Evolutionary conservation across 2,888 invertebrate species (phyloP).

Genomic region (Fragum fragum): DNA sequence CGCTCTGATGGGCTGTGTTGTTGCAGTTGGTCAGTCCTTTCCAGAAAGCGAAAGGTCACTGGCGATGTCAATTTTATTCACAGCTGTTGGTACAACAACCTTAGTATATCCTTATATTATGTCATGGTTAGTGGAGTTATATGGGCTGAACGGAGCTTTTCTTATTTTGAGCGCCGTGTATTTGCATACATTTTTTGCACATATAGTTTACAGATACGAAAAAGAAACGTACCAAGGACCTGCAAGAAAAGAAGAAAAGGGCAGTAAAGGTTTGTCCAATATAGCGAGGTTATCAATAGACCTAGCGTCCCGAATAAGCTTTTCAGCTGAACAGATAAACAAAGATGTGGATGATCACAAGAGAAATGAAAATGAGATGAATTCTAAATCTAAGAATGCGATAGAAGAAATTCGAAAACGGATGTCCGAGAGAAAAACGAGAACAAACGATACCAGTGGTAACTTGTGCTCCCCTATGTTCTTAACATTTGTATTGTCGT

Average conservation of each 20-base stretch:
- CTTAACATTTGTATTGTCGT: not conserved
- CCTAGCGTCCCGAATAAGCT: not conserved
- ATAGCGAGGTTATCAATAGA: not conserved
- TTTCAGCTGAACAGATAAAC: not conserved
- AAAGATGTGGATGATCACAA: too few species aligned
- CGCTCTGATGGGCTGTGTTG: not conserved
- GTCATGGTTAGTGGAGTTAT: not conserved
- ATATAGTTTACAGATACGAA: not conserved
- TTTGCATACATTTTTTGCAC: not conserved
- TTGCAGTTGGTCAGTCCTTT: constrained; percentile 13
- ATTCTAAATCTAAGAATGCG: not conserved
- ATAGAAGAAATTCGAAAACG: not conserved
- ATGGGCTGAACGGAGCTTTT: not conserved
- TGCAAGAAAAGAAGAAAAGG: not conserved
- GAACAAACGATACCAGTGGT: not conserved
- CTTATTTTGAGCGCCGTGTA: not conserved
- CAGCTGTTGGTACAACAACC: not conserved
- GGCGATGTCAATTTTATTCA: not conserved
- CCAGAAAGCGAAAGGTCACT: not conserved
- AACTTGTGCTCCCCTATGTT: not conserved
- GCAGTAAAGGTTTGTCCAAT: not conserved
- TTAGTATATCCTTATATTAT: constrained; percentile 1
- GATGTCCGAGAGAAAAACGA: not conserved
- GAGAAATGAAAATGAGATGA: not conserved
- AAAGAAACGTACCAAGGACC: not conserved